These are phyloP conservation scores for Rhincodon typus DNA, from an alignment of 2,797 vertebrate species.

Conservation along the genomic window DNA sequence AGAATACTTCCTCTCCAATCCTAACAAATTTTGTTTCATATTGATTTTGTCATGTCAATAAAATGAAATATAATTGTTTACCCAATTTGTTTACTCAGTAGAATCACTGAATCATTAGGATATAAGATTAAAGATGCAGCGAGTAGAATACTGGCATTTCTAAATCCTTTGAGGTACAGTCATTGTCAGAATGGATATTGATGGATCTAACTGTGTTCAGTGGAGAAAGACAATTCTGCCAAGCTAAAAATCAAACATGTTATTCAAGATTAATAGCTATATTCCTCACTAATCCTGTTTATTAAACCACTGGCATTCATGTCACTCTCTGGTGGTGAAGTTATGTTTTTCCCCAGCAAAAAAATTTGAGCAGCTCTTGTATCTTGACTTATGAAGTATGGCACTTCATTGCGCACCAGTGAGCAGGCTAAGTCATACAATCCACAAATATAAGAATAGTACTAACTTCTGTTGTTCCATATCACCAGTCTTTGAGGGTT, in stretches of 20 bases:
- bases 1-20: neutral
- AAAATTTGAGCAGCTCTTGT: no score
- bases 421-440: no score
- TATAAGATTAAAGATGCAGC: neutral
- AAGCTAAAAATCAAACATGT: neutral
- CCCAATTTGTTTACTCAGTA: neutral
- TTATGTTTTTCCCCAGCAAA: no score
- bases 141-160: neutral
- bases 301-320: no score
- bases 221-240: neutral
- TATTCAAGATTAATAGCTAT: neutral
- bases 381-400: no score
- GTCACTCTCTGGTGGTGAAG: no score
- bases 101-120: neutral
- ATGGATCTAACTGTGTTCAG: neutral
- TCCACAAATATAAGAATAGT: no score
- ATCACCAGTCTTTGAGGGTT: no score
- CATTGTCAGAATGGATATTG: neutral
- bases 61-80: neutral
- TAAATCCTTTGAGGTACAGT: neutral
- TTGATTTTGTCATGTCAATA: neutral
- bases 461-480: no score
- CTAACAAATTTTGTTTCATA: neutral
- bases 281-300: no score
- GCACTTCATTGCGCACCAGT: no score